These are phyloP conservation scores for Sepiola atlantica DNA, from an alignment of 2,888 invertebrate species.

Conservation along the genomic window DNA sequence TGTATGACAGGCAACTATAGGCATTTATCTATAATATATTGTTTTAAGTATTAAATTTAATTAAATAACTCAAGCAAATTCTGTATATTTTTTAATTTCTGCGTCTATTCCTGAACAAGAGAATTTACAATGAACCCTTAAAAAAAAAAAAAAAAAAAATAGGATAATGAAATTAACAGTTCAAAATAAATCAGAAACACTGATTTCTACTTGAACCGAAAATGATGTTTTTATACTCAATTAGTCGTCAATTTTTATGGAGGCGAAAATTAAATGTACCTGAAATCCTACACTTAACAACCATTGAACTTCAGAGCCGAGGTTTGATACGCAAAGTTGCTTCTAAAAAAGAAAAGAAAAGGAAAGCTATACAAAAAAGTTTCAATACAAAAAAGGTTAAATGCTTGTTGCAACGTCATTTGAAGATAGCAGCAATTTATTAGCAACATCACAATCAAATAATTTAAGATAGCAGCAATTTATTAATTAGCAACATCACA, in stretches of 20 bases:
- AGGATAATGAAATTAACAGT: neutral
- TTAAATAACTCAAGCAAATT: no score
- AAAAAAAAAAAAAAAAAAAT: no score
- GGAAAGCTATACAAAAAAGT: neutral
- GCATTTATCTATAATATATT: no score
- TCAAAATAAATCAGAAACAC: no score
- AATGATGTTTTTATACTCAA: neutral
- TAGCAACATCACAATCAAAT: no score
- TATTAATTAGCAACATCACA: no score
- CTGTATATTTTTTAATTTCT: no score
- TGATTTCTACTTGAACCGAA: no score
- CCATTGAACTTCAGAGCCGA: neutral
- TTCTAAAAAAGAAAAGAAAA: neutral
- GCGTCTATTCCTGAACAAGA: neutral
- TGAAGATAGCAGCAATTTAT: neutral
- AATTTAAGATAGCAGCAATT: neutral
- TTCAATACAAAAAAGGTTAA: neutral
- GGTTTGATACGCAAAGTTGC: slow-evolving; percentile 1
- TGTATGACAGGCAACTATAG: no score
- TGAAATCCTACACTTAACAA: neutral
- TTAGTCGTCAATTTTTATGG: neutral
- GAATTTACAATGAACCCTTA: neutral
- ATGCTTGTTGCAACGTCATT: neutral
- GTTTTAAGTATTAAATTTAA: no score
- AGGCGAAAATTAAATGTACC: neutral